Conservation (phyloP, 2,113 vertebrate genomes). For the Trematomus loennbergii region DNA sequence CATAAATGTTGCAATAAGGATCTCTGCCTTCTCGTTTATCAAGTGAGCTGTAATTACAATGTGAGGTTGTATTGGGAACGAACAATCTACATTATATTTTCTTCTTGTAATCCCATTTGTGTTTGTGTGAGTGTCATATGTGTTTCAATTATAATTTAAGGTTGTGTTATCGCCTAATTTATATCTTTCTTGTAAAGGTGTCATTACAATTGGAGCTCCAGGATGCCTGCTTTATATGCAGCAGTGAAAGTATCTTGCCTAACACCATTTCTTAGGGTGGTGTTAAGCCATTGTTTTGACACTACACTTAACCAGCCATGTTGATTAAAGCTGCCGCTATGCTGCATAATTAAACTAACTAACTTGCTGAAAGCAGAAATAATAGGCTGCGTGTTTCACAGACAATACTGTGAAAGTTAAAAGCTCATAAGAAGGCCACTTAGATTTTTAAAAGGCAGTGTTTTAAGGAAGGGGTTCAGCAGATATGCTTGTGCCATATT, state of each 20-base stretch:
- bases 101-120: background rate
- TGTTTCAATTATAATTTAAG: background rate
- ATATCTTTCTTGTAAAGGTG: background rate
- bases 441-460: conserved; percentile 25
- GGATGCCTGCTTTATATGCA: background rate
- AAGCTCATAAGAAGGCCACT: background rate
- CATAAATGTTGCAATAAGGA: conserved; percentile 61
- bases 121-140: background rate
- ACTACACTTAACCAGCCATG: background rate
- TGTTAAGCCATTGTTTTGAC: background rate
- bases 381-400: background rate
- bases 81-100: background rate
- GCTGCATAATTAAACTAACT: background rate
- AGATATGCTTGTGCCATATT: background rate
- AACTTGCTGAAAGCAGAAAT: background rate
- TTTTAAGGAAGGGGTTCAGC: background rate
- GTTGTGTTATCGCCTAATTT: background rate
- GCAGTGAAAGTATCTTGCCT: background rate
- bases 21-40: conserved; percentile 38
- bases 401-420: background rate
- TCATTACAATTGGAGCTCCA: conserved; percentile 2
- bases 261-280: background rate
- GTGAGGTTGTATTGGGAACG: background rate
- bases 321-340: background rate
- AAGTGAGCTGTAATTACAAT: conserved; percentile 50